These are phyloP conservation scores for Dichetophora obliterata DNA, from an alignment of 2,888 invertebrate genomes.

Conservation along the genomic window DNA sequence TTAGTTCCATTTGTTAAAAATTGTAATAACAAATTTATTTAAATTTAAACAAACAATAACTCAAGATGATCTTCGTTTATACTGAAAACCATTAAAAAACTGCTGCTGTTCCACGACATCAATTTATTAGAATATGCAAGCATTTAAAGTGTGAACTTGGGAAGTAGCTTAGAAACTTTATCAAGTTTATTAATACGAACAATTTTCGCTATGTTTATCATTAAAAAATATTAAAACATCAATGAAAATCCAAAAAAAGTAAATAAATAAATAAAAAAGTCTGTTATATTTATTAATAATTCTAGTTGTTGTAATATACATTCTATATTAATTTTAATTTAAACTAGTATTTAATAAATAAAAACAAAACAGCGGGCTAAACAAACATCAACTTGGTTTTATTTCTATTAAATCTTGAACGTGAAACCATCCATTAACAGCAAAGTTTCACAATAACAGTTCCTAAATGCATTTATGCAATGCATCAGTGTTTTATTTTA, in stretches of 20 bases:
- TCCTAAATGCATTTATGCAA: no score
- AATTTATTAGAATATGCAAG: no score
- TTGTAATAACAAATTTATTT: background rate
- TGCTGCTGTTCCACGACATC: no score
- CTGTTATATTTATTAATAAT: constrained; percentile 13
- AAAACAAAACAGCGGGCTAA: constrained; percentile 27
- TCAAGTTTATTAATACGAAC: background rate
- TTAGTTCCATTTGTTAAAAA: background rate
- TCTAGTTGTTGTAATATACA: constrained; percentile 27
- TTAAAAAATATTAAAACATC: background rate
- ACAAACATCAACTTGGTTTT: constrained; percentile 23
- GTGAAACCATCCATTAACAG: no score
- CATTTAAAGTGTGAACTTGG: no score
- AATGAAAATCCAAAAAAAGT: background rate
- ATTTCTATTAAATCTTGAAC: background rate
- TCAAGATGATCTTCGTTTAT: no score
- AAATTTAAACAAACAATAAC: background rate
- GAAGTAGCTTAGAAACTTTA: no score
- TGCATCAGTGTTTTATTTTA: no score
- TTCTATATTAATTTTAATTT: constrained; percentile 23
- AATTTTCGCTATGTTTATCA: background rate
- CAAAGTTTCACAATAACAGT: no score
- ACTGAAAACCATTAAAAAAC: no score
- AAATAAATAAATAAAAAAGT: background rate
- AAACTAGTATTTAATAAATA: constrained; percentile 28